Percentiles rank a stretch among this genome's conserved stretches.
Evolutionary conservation across 2,113 vertebrate species (phyloP).

Genomic region (Pygoscelis adeliae): DNA sequence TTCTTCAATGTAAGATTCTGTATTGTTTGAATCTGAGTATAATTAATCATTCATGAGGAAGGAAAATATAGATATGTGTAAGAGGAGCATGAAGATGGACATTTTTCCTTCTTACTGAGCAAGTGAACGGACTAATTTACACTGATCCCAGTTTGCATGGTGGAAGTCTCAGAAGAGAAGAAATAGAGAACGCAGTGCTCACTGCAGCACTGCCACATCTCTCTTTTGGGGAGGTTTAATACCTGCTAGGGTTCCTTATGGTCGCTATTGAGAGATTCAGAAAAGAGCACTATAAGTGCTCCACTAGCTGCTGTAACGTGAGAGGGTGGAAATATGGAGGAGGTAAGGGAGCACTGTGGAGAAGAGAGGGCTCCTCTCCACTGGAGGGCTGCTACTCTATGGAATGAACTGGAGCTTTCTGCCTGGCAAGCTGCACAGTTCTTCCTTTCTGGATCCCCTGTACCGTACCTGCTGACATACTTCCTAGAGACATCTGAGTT

Average conservation of each 20-base stretch:
- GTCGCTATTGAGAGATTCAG: neutral
- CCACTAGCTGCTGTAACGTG: neutral
- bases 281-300: neutral
- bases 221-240: neutral
- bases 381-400: neutral
- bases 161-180: neutral
- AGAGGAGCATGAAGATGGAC: neutral
- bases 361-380: neutral
- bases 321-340: neutral
- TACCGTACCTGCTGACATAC: accelerated
- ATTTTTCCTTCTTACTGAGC: neutral
- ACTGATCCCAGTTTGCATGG: neutral
- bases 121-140: neutral
- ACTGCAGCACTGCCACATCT: neutral
- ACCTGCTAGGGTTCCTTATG: neutral
- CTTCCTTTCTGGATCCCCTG: neutral
- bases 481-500: neutral
- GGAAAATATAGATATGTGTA: neutral
- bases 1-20: neutral
- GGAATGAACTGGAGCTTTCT: neutral
- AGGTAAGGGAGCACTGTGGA: neutral
- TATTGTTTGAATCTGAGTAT: neutral
- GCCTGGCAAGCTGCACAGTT: neutral
- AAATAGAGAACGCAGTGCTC: neutral
- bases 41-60: neutral